These are phyloP conservation scores for Bubo bubo DNA, from an alignment of 2,113 vertebrate species.

Conservation along the genomic window DNA sequence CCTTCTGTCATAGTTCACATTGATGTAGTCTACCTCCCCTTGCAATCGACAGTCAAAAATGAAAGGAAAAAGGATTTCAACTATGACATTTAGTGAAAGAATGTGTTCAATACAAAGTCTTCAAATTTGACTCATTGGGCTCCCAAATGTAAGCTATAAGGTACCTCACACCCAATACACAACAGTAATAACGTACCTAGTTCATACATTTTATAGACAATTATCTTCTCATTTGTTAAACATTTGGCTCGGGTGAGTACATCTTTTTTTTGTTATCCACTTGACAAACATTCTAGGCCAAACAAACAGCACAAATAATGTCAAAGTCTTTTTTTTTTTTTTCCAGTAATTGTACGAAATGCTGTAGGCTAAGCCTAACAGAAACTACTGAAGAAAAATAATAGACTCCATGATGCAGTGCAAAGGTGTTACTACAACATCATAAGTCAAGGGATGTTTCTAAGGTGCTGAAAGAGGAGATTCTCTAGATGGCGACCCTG, in stretches of 20 bases:
- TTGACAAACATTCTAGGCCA: constrained; percentile 67
- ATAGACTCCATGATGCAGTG: constrained; percentile 79
- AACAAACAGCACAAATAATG: constrained; percentile 61
- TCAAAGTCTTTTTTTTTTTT: constrained; percentile 3
- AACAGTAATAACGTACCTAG: constrained; percentile 46
- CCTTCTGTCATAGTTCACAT: background rate
- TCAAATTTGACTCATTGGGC: background rate
- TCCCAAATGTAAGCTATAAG: constrained; percentile 40
- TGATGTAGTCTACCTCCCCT: constrained; percentile 8
- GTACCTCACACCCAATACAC: constrained; percentile 36
- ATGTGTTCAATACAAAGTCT: background rate
- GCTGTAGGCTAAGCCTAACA: constrained; percentile 62
- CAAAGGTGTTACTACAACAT: constrained; percentile 80
- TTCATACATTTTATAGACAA: constrained; percentile 35
- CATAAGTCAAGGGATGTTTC: constrained; percentile 53
- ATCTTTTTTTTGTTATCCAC: constrained; percentile 11
- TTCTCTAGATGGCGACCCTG: constrained; percentile 93
- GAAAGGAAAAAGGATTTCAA: background rate
- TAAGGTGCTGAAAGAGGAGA: constrained; percentile 96
- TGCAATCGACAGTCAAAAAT: background rate
- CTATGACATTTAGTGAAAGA: background rate
- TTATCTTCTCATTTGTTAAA: constrained; percentile 35
- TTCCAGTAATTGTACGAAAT: constrained; percentile 40
- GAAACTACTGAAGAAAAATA: constrained; percentile 62
- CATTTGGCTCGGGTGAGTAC: constrained; percentile 48